Evolutionary conservation across 1,140 invertebrate genomes (phyloP).

Genomic region (Teleopsis dalmanni): DNA sequence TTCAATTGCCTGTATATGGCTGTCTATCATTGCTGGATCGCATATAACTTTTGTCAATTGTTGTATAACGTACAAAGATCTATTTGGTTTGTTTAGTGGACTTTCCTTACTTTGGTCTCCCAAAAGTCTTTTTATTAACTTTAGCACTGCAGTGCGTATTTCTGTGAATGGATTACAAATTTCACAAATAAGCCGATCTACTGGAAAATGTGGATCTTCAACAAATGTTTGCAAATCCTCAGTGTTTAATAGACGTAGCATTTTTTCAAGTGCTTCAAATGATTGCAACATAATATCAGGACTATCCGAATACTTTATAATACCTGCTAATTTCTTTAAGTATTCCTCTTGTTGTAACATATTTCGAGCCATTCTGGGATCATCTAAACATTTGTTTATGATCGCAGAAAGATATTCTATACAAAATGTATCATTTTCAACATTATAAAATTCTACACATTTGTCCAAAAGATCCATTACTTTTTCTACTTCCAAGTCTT

Average conservation of each 20-base stretch:
- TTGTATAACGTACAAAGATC: conserved; percentile 23
- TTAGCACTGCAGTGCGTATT: conserved; percentile 25
- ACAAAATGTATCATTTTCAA: conserved; percentile 31
- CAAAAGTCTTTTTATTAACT: conserved; percentile 23
- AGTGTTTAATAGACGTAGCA: conserved; percentile 22
- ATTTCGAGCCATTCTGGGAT: conserved; percentile 26
- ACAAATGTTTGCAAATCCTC: conserved; percentile 25
- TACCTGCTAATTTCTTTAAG: conserved; percentile 24
- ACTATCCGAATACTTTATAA: conserved; percentile 25
- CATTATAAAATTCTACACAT: conserved; percentile 17
- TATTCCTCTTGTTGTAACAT: conserved; percentile 20
- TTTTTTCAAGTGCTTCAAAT: conserved; percentile 27
- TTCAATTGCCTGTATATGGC: conserved; percentile 23
- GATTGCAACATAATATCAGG: conserved; percentile 30
- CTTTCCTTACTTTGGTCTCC: conserved; percentile 22
- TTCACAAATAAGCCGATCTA: conserved; percentile 33
- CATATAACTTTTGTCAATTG: conserved; percentile 31
- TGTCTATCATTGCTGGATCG: conserved; percentile 14
- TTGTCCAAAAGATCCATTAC: conserved; percentile 15
- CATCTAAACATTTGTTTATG: conserved; percentile 28
- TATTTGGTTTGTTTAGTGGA: conserved; percentile 19
- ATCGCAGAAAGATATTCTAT: conserved; percentile 31
- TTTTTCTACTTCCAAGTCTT: conserved; percentile 22
- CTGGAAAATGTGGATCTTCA: conserved; percentile 22
- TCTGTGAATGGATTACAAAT: conserved; percentile 28